These are phyloP conservation scores for Varanus salvator DNA, from an alignment of 2,113 vertebrate species.

Conservation along the genomic window DNA sequence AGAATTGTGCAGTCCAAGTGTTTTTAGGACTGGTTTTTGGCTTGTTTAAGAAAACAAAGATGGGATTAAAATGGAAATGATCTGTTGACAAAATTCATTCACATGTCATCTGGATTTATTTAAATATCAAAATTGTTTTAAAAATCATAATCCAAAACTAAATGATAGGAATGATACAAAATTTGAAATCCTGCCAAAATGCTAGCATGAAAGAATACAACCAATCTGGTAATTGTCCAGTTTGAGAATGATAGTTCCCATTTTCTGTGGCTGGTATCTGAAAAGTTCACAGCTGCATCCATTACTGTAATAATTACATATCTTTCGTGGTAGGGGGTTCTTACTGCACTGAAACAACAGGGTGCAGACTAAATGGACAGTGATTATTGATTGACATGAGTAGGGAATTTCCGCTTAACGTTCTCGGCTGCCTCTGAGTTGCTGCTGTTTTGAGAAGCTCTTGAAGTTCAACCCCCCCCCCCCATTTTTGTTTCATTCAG, in stretches of 20 bases:
- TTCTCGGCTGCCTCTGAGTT: not conserved
- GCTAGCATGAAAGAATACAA: not conserved
- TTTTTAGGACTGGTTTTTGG: not conserved
- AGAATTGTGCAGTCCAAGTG: not conserved
- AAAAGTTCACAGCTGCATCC: not conserved
- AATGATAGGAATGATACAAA: not conserved
- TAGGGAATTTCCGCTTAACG: not conserved
- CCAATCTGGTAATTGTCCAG: not conserved
- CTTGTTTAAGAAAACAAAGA: too few species aligned
- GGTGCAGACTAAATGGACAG: not conserved
- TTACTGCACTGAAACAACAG: not conserved
- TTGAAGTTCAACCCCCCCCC: not conserved
- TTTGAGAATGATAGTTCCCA: not conserved
- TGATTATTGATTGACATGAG: not conserved
- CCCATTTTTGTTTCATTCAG: not conserved
- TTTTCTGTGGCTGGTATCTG: not conserved
- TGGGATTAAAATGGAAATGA: not conserved
- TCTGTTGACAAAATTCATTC: not conserved
- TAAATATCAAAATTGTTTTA: not conserved
- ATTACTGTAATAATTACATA: not conserved
- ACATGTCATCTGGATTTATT: not conserved
- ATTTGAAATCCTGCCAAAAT: not conserved
- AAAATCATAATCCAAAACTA: not conserved
- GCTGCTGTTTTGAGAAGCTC: not conserved
- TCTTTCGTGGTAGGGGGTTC: not conserved